Base-by-base conservation (phyloP, 92 coral and sea anemone species). In the Metridium senile region DNA sequence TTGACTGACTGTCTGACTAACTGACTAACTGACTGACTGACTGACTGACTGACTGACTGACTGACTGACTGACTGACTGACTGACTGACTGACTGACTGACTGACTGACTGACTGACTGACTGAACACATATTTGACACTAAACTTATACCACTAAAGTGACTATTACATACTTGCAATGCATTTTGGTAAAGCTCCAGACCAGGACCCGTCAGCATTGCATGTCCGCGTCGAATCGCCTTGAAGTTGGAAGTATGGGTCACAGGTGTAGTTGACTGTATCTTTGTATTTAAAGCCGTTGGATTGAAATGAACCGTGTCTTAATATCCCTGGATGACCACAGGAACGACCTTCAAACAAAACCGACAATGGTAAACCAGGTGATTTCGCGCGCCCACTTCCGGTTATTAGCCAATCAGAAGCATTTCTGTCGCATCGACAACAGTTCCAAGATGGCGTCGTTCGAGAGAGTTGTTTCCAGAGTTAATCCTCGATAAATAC, bases 151-250 rank as follows among this genome's bases (percentile, higher is more conserved):
- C 6, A 39, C n/a, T n/a, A n/a, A n/a, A n/a, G n/a, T n/a, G n/a
- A n/a, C 6, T 39, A 39, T 39, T 39, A 70, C 97, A 62, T 89
- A 94, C 98, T 74, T 58, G 98, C 89, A 32, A 92, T 81, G 82
- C 98, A 94, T 61, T 82, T 78, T 11, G 98, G 98, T 56, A 78
- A 57, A 26, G 80, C 72, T 0, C 93, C 98, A n/a, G 97, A 89
- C 98, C 98, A 94, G 59, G 78, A 66, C 20, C 98, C 98, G 58
- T 92, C 97, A 0, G 97, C 95, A 70, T 84, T 89, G 71, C 98
- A 94, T 7, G 62, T 68, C 68, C 88, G 81, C 30, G 67, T 64
- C 29, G 58, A 53, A 51, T 68, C 82, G 9, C 94, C 98, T 18
- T 66, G 68, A 45, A 89, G 85, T 43, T 86, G 88, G 59, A 86